A percentile compares a stretch with the other conserved stretches of the same genome.
Conservation (phyloP, 2,888 invertebrate species). For the Griposia aprilina region DNA sequence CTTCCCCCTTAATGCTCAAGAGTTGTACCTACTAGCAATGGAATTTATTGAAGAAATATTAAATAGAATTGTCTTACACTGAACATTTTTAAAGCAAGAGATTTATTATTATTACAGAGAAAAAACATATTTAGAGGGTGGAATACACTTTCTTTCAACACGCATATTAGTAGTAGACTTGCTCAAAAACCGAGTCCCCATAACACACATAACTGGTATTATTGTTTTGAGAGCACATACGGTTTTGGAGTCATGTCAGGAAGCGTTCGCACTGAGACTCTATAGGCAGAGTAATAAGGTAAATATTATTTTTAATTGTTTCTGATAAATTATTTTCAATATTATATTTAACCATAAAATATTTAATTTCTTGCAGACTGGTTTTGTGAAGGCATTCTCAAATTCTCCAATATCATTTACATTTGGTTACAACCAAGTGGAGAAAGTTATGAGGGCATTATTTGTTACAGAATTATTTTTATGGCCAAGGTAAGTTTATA, state of each 20-base stretch:
- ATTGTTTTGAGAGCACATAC: slow-evolving; percentile 97
- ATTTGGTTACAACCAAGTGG: slow-evolving; percentile 97
- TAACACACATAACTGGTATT: slow-evolving; percentile 97
- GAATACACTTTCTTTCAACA: slow-evolving; percentile 98
- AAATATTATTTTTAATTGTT: slow-evolving; percentile 18
- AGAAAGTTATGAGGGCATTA: slow-evolving; percentile 97
- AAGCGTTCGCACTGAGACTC: slow-evolving; percentile 97
- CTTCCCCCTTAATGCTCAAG: too few species aligned
- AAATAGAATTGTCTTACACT: neutral
- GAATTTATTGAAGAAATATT: neutral
- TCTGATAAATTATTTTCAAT: neutral
- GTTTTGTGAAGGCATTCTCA: slow-evolving; percentile 98
- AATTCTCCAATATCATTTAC: slow-evolving; percentile 97
- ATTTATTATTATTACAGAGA: slow-evolving; percentile 88
- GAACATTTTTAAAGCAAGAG: neutral
- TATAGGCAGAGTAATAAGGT: slow-evolving; percentile 98
- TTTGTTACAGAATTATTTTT: slow-evolving; percentile 97
- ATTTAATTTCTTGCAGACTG: slow-evolving; percentile 91
- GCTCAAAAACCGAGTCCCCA: slow-evolving; percentile 97
- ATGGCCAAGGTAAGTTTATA: slow-evolving; percentile 95
- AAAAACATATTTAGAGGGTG: slow-evolving; percentile 97
- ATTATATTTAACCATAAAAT: neutral
- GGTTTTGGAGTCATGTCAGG: slow-evolving; percentile 97
- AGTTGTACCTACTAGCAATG: neutral
- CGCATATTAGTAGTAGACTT: slow-evolving; percentile 98